Base-by-base conservation (phyloP, 2,888 invertebrate genomes). In the Rugalucina vietnamica region DNA sequence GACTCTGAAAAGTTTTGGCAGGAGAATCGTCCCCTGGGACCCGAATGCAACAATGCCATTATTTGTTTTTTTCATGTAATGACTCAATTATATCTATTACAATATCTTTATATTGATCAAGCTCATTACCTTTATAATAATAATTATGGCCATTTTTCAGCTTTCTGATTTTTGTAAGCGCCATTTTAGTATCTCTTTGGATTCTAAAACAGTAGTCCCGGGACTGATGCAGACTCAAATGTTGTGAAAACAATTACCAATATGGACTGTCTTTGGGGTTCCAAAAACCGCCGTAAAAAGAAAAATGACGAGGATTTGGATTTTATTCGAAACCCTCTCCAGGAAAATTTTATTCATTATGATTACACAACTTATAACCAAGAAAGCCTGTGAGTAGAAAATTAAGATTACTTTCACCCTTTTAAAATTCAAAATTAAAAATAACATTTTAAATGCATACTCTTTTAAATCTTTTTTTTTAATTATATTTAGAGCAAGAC, bases 251-350 rank as follows among this genome's bases (percentile, higher is more conserved):
- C 3, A 12, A 8, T 34, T 34, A 5, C 10, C 1, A 34, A 18
- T 14, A 65, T 65, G 65, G 34, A 65, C 34, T 65, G 65, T 34
- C 34, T 32, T 1, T 24, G 29, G 29, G 34, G 65, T 34, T 65
- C 29, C n/a, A n/a, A n/a, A n/a, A n/a, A n/a, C n/a, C n/a, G n/a
- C 34, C 65, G 29, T 32, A 65, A 34, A 18, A 8, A 32, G 10
- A 5, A 32, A n/a, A 65, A 65, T 18, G 34, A 65, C 34, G 34
- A 34, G 18, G 18, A 8, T 4, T 18, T 27, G 65, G 34, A 65
- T 65, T 65, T 65, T 65, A 65, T 65, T 65, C 34, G 21, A 29
- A 65, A 65, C 21, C 65, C 65, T 34, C 65, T 65, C 18, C 65
- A 65, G 65, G 65, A 34, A 18, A 65, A 65, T 34, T 65, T 65